These are phyloP conservation scores for Podarcis raffonei DNA, from an alignment of 2,113 vertebrate genomes.

Conservation along the genomic window DNA sequence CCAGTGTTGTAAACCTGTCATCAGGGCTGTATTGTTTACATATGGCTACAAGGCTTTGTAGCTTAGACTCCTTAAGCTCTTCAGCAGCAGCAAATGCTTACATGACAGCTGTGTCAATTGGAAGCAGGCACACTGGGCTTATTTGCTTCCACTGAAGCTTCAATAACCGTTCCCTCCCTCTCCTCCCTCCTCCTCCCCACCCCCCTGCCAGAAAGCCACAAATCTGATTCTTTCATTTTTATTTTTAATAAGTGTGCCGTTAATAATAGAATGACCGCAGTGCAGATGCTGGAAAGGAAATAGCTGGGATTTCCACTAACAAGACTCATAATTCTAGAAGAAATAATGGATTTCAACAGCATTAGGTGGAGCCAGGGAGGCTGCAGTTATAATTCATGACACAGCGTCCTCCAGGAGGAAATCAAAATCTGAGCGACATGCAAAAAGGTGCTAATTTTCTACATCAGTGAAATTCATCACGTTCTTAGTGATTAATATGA, in stretches of 20 bases:
- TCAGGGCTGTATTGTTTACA: constrained; percentile 73
- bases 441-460: constrained; percentile 80
- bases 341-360: constrained; percentile 79
- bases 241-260: constrained; percentile 72
- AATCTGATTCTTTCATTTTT: constrained; percentile 72
- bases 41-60: constrained; percentile 75
- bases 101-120: constrained; percentile 78
- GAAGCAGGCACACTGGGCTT: constrained; percentile 60
- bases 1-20: constrained; percentile 78
- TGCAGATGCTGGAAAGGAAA: constrained; percentile 79
- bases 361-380: constrained; percentile 72
- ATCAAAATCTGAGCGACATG: constrained; percentile 76
- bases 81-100: constrained; percentile 58
- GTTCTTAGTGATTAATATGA: constrained; percentile 76
- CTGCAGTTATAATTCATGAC: constrained; percentile 75
- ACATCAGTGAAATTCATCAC: constrained; percentile 79
- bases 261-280: constrained; percentile 80
- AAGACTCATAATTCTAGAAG: constrained; percentile 77
- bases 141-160: constrained; percentile 66
- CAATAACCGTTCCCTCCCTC: constrained; percentile 25
- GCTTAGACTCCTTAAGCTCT: constrained; percentile 57
- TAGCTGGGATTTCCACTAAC: constrained; percentile 75
- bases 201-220: constrained; percentile 63
- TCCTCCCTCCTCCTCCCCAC: background rate
- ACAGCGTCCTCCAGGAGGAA: constrained; percentile 75